These are phyloP conservation scores for Drosophila histrio DNA, from an alignment of 2,888 invertebrate species.

Conservation along the genomic window DNA sequence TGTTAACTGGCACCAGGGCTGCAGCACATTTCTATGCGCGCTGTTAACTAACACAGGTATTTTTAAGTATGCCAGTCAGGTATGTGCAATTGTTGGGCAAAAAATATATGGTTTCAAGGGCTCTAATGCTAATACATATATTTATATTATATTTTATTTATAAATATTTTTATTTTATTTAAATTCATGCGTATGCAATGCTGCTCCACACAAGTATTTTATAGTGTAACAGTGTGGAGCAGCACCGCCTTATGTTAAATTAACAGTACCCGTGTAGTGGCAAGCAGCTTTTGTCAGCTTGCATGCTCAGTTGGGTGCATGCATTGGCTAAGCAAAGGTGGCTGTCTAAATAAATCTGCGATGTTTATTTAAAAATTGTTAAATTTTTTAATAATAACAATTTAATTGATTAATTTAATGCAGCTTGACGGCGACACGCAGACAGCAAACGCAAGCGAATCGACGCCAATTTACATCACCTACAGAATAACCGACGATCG, in stretches of 20 bases:
- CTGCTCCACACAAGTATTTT: conserved; percentile 16
- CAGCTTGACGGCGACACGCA: conserved; percentile 63
- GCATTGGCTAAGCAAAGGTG: conserved; percentile 11
- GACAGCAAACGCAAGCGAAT: conserved; percentile 25
- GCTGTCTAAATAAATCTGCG: conserved; percentile 6
- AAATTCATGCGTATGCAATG: too few relatives aligned
- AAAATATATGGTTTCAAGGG: too few relatives aligned
- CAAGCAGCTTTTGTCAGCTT: conserved; percentile 6
- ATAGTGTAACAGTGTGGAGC: conserved; percentile 14
- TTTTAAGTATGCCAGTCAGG: conserved; percentile 13
- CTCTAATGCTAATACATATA: too few relatives aligned
- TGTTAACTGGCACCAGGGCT: conserved; percentile 47
- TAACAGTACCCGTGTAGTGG: not conserved
- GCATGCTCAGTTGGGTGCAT: not conserved
- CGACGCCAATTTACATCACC: conserved; percentile 42
- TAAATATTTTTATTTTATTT: not conserved
- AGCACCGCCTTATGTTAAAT: not conserved
- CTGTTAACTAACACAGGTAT: conserved; percentile 17
- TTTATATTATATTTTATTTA: not conserved
- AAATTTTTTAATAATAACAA: not conserved
- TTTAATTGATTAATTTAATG: not conserved
- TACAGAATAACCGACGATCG: conserved; percentile 33
- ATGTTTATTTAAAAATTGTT: not conserved
- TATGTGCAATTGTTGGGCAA: too few relatives aligned
- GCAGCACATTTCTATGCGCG: conserved; percentile 1